phyloP scores from a whole-genome alignment of 2,113 vertebrate species.

The Epinephelus cyanopodus region DNA sequence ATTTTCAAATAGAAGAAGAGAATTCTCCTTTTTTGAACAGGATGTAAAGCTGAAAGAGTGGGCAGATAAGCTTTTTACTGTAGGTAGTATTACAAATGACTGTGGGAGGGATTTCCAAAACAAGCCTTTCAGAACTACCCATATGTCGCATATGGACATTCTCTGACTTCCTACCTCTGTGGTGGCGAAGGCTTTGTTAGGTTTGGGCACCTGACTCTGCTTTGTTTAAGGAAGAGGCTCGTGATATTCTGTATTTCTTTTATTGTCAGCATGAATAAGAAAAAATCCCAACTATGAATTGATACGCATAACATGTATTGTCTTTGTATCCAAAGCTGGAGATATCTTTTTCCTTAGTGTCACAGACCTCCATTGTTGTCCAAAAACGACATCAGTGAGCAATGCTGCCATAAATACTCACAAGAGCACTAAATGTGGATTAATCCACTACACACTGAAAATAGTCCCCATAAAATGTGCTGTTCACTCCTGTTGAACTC shows the following conservation, averaged over 20 bases:
- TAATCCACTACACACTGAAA: background rate
- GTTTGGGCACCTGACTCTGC: background rate
- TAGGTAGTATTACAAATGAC: background rate
- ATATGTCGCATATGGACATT: too few relatives aligned
- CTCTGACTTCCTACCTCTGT: background rate
- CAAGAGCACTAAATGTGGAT: background rate
- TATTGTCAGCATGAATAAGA: background rate
- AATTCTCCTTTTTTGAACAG: background rate
- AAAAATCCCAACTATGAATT: background rate
- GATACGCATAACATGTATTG: background rate
- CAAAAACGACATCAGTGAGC: background rate
- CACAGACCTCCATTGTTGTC: background rate
- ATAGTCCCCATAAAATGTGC: background rate
- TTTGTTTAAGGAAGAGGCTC: background rate
- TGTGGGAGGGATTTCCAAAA: background rate
- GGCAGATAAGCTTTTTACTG: conserved; percentile 7
- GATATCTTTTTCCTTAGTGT: background rate
- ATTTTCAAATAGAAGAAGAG: background rate
- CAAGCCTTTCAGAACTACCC: background rate
- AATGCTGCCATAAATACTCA: background rate
- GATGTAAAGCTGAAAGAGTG: conserved; percentile 7
- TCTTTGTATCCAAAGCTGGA: background rate
- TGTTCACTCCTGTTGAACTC: too few relatives aligned
- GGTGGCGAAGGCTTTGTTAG: too few relatives aligned
- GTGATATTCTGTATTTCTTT: background rate